A percentile compares a stretch with the other conserved stretches of the same genome.
phyloP scores from a whole-genome alignment of 1,140 invertebrate genomes.

The Papilio xuthus region DNA sequence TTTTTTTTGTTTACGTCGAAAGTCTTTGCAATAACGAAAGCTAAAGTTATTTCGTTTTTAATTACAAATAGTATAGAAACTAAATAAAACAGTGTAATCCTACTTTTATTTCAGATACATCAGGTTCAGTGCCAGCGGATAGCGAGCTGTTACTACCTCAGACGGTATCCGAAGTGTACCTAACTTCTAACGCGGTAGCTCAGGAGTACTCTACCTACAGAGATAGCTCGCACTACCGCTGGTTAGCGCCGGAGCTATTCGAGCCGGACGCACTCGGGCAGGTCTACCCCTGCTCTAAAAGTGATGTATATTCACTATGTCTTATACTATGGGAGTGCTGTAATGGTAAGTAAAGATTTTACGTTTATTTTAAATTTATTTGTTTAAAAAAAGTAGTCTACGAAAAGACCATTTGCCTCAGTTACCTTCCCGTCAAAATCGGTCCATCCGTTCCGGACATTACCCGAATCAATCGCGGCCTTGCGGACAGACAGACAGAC shows the following conservation, averaged over 20 bases:
- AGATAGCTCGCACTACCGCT: constrained; percentile 57
- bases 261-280: constrained; percentile 59
- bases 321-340: constrained; percentile 75
- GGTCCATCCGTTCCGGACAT: too few species aligned
- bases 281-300: constrained; percentile 66
- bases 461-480: too few species aligned
- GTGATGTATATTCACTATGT: constrained; percentile 74
- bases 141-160: constrained; percentile 60
- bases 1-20: too few species aligned
- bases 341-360: constrained; percentile 60
- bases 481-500: too few species aligned
- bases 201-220: constrained; percentile 58
- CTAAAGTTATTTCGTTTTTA: too few species aligned
- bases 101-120: constrained; percentile 49
- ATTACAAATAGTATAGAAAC: too few species aligned
- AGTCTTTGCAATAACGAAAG: too few species aligned
- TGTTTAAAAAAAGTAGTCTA: too few species aligned
- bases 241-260: constrained; percentile 76
- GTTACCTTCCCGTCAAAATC: too few species aligned
- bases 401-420: too few species aligned
- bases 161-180: constrained; percentile 58
- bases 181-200: constrained; percentile 46
- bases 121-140: constrained; percentile 48
- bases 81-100: too few species aligned
- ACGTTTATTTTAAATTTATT: too few species aligned